phyloP scores from a whole-genome alignment of 2,797 vertebrate species.

The Lepidocolaptes lacrymiger region DNA sequence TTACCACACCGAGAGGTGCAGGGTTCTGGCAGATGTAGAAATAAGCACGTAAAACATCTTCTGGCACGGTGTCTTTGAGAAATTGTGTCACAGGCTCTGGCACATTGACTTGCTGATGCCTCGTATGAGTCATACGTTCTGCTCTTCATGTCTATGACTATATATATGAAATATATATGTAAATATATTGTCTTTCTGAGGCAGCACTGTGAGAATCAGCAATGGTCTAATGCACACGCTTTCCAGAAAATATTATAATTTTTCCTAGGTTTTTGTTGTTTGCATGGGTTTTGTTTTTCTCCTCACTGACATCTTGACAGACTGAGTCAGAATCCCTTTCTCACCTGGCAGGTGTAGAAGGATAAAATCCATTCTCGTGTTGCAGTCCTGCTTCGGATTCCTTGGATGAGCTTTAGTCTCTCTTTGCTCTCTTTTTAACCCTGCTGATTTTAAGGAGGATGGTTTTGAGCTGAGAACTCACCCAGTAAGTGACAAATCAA shows the following conservation, averaged over 20 bases:
- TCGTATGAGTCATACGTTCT: conserved; percentile 18
- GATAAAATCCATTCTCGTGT: neutral
- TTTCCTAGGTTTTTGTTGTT: neutral
- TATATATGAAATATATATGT: neutral
- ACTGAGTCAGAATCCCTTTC: neutral
- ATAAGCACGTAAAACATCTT: neutral
- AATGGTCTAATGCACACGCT: neutral
- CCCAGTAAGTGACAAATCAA: conserved; percentile 1
- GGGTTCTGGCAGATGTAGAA: neutral
- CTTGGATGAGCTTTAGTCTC: neutral
- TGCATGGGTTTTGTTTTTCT: neutral
- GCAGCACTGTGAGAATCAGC: neutral
- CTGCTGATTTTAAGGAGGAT: neutral
- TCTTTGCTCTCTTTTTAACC: neutral
- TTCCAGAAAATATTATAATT: neutral
- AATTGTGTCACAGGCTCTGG: conserved; percentile 15
- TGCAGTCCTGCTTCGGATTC: conserved; percentile 13
- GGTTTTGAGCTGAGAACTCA: conserved; percentile 8
- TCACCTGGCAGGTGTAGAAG: neutral
- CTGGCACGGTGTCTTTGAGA: neutral
- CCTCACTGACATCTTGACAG: neutral
- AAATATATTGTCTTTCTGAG: neutral
- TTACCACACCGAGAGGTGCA: neutral
- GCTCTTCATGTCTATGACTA: conserved; percentile 6
- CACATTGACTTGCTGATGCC: conserved; percentile 27